phyloP scores from a whole-genome alignment of 2,113 vertebrate species.

The Perca schrenkii region DNA sequence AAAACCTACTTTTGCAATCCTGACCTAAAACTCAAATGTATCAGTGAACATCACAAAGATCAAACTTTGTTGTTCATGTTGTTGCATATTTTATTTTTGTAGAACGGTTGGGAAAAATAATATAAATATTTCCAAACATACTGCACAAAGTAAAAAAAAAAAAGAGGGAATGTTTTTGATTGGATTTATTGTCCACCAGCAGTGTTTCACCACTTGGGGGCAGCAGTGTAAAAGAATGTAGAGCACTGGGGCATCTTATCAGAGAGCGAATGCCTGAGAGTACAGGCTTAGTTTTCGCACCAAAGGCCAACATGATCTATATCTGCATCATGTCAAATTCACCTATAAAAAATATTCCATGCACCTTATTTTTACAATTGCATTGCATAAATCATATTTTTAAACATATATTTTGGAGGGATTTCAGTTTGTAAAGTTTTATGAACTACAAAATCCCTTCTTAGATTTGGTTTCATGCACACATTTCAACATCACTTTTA shows the following conservation, averaged over 20 bases:
- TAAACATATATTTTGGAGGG: not conserved
- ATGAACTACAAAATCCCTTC: not conserved
- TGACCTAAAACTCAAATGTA: not conserved
- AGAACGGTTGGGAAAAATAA: constrained; percentile 79
- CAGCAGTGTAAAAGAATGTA: constrained; percentile 58
- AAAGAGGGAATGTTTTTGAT: not conserved
- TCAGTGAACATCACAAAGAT: not conserved
- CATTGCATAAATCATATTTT: not conserved
- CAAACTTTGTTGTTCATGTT: not conserved
- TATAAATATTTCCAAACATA: not conserved
- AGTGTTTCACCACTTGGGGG: constrained; percentile 55
- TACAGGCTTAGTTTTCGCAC: not conserved
- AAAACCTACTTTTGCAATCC: not conserved
- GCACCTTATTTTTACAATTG: not conserved
- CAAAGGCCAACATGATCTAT: not conserved
- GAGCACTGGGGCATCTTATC: not conserved
- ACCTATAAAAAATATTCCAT: not conserved
- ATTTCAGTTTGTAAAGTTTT: not conserved
- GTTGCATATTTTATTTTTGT: not conserved
- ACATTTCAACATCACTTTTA: not conserved
- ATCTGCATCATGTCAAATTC: not conserved
- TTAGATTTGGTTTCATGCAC: not conserved
- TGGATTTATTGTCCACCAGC: not conserved
- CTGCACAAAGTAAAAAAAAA: not conserved
- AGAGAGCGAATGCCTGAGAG: not conserved